A percentile compares a stretch with the other conserved stretches of the same genome.
Conservation (phyloP, 2,888 invertebrate genomes). For the Drosophila nr. perissopoda region DNA sequence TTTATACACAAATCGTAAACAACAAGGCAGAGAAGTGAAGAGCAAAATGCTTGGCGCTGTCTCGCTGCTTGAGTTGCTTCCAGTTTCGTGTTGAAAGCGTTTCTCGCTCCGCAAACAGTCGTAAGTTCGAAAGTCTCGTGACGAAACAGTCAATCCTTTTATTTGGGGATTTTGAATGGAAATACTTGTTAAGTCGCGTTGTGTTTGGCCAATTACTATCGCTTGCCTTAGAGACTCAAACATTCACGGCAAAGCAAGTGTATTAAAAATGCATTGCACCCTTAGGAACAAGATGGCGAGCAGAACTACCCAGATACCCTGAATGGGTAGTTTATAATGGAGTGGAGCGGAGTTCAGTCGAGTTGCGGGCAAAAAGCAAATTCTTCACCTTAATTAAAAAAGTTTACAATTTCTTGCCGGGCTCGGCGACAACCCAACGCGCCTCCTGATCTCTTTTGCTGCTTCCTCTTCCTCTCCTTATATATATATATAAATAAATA, state of each 20-base stretch:
- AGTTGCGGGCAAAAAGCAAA: slow-evolving; percentile 49
- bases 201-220: slow-evolving; percentile 17
- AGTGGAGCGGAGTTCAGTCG: slow-evolving; percentile 7
- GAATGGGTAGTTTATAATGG: slow-evolving; percentile 33
- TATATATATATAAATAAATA: background rate
- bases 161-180: background rate
- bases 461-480: background rate
- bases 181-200: background rate
- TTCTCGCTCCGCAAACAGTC: background rate
- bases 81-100: background rate
- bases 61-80: background rate
- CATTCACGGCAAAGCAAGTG: slow-evolving; percentile 21
- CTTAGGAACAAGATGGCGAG: background rate
- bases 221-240: slow-evolving; percentile 16
- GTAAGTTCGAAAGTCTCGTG: background rate
- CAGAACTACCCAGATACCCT: background rate
- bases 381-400: slow-evolving; percentile 77
- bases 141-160: background rate
- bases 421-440: slow-evolving; percentile 60
- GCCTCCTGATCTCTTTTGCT: slow-evolving; percentile 17
- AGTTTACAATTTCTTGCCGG: slow-evolving; percentile 63
- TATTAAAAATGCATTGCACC: slow-evolving; percentile 43
- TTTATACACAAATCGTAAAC: background rate
- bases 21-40: background rate
- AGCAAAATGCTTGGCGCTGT: background rate